phyloP scores from a whole-genome alignment of 2,888 invertebrate genomes.

The Caenorhabditis imperialis region DNA sequence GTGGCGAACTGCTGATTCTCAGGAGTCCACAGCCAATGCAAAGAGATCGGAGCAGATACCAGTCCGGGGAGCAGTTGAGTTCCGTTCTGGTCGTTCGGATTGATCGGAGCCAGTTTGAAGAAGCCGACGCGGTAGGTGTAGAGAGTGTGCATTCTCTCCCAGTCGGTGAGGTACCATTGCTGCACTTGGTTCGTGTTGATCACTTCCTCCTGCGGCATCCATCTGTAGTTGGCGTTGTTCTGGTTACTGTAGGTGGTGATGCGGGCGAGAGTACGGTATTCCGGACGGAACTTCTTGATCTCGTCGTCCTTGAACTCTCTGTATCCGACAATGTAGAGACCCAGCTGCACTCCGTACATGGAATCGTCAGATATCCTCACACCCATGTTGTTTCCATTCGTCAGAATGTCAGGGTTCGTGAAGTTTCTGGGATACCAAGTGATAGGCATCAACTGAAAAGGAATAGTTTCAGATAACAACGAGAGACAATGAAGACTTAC shows the following conservation, averaged over 20 bases:
- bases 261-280: constrained; percentile 75
- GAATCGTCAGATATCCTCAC: constrained; percentile 73
- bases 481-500: constrained; percentile 43
- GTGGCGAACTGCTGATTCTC: constrained; percentile 65
- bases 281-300: constrained; percentile 78
- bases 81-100: constrained; percentile 70
- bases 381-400: constrained; percentile 62
- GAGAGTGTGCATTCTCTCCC: constrained; percentile 75
- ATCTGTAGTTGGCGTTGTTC: constrained; percentile 72
- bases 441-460: constrained; percentile 73
- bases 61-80: constrained; percentile 73
- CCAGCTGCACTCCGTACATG: constrained; percentile 75
- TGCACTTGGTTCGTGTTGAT: constrained; percentile 75
- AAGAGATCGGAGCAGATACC: constrained; percentile 76
- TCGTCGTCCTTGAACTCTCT: constrained; percentile 69
- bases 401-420: constrained; percentile 74
- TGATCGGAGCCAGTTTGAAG: constrained; percentile 76
- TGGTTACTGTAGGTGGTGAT: constrained; percentile 74
- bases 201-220: constrained; percentile 75
- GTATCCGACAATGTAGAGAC: constrained; percentile 77
- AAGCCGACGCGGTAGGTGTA: constrained; percentile 77
- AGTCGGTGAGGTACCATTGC: constrained; percentile 77
- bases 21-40: constrained; percentile 78
- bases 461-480: not conserved
- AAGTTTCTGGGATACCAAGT: constrained; percentile 78